Evolutionary conservation across 2,113 vertebrate genomes (phyloP), one percentile per base, ranked within the genome.

Genomic region (Aplodontia rufa): DNA sequence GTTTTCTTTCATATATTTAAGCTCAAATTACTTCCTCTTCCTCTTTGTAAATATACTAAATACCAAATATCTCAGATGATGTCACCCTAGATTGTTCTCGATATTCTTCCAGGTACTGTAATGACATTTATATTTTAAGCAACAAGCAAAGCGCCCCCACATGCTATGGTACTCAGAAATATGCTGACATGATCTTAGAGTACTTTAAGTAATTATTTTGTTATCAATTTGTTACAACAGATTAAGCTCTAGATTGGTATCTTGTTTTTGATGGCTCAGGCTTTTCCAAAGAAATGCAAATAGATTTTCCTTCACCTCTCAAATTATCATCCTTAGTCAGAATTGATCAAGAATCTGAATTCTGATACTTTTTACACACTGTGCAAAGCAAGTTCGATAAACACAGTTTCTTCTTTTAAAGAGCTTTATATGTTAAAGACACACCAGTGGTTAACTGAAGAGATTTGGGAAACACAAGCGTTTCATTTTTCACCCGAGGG

Each of bases 201-300:
- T 89, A 20, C 42, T 93, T 96, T 62, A 37, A 92, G 96, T 95
- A 82, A 82, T 82, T 60, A 88, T 88, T 72, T 92, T 93, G 49
- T 75, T 93, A 87, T 81, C 83, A 88, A 82, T 93, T 85, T 88
- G 78, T 94, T 97, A 86, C 20, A 94, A 79, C 68, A 96, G 62
- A 89, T 93, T 91, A 96, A 93, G 74, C 55, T 92, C 47, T 86
- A 95, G 95, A 68, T 92, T 90, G 83, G 90, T 96, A 60, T 37
- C 85, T 92, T 95, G 30, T 91, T 97, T 97, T 87, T 97, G 93
- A 97, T 96, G 78, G 82, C 74, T 97, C 88, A 95, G 82, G 68
- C 35, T 94, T 95, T 97, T 96, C 71, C 84, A 68, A 95, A 96
- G 85, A 95, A 87, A 96, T 96, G 69, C 51, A 75, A 55, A 96